These are phyloP conservation scores for Ridgeia piscesae DNA, from an alignment of 1,140 invertebrate genomes.

Conservation along the genomic window DNA sequence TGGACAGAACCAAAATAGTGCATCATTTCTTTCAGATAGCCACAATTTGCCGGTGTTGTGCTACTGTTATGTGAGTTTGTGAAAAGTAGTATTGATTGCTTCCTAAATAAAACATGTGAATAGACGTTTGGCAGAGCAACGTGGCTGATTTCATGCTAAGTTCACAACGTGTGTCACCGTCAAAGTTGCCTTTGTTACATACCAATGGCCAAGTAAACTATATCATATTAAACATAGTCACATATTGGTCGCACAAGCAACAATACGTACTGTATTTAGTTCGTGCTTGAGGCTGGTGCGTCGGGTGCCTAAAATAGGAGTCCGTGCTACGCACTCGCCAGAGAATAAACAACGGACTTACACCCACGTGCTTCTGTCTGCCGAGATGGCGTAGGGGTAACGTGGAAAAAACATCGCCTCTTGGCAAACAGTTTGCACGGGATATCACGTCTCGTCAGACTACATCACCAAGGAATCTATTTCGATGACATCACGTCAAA, in stretches of 20 bases:
- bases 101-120: not conserved
- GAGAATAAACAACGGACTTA: no score
- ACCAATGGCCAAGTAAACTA: not conserved
- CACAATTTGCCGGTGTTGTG: not conserved
- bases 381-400: no score
- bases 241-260: not conserved
- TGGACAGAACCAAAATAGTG: not conserved
- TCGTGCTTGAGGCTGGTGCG: not conserved
- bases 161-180: not conserved
- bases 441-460: not conserved
- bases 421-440: no score
- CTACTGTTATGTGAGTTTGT: not conserved
- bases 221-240: not conserved
- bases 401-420: no score
- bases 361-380: no score
- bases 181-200: not conserved
- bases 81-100: not conserved
- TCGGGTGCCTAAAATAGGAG: no score
- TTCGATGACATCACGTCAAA: not conserved
- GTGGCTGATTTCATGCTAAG: not conserved
- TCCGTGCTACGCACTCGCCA: no score
- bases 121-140: not conserved
- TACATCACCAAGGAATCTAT: no score
- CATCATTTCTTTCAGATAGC: not conserved
- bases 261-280: not conserved